Evolutionary conservation across 1,140 invertebrate genomes (phyloP).

Genomic region (Aphis craccivora): DNA sequence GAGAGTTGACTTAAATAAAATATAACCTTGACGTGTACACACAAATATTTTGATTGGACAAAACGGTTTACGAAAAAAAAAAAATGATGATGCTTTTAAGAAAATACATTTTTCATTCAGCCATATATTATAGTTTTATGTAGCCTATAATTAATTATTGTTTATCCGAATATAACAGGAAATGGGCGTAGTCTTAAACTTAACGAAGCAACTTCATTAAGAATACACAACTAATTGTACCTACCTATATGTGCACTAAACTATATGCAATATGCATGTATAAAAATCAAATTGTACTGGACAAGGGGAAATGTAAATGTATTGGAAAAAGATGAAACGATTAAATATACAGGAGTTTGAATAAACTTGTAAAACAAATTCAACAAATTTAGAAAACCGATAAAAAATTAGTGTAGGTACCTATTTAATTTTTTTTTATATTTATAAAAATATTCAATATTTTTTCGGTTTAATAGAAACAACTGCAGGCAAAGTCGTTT

Average conservation of each 20-base stretch:
- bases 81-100: neutral
- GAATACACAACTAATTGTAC: neutral
- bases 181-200: slow-evolving; percentile 26
- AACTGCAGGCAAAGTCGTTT: neutral
- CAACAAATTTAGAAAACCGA: neutral
- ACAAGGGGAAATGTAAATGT: neutral
- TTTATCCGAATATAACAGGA: slow-evolving; percentile 40
- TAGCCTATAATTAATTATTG: slow-evolving; percentile 31
- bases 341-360: neutral
- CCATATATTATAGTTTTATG: neutral
- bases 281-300: neutral
- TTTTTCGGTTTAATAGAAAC: neutral
- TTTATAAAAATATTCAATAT: neutral
- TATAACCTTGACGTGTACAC: neutral
- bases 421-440: neutral
- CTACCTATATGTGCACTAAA: neutral
- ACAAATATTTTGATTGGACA: neutral
- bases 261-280: neutral
- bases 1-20: neutral
- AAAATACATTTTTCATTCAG: neutral
- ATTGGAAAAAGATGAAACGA: neutral
- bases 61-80: neutral
- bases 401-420: neutral
- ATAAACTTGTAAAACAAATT: neutral
- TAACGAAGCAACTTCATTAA: neutral